phyloP scores from a whole-genome alignment of 2,797 vertebrate genomes.

The Karalla daura region DNA sequence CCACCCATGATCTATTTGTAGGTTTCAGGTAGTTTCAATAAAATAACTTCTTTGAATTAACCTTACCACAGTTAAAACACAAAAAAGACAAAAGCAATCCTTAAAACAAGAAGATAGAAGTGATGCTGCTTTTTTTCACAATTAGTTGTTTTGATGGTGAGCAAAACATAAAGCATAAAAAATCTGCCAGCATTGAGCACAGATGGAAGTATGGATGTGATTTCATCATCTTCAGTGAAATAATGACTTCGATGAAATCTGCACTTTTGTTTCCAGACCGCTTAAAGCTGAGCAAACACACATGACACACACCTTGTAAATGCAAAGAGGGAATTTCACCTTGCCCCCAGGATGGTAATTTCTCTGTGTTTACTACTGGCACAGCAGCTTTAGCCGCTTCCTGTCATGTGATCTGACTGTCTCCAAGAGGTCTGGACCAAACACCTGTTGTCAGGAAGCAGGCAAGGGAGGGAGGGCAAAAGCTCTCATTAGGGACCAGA shows the following conservation, averaged over 20 bases:
- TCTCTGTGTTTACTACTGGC: constrained; percentile 47
- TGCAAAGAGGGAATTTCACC: constrained; percentile 35
- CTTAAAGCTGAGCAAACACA: constrained; percentile 32
- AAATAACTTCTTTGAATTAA: not conserved
- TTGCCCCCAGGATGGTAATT: constrained; percentile 41
- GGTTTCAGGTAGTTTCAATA: not conserved
- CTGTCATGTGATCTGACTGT: constrained; percentile 64
- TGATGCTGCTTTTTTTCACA: too few relatives aligned
- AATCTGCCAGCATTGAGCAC: too few relatives aligned
- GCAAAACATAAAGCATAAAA: too few relatives aligned
- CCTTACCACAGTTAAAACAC: not conserved
- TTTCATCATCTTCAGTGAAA: constrained; percentile 3
- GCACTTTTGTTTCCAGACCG: constrained; percentile 5
- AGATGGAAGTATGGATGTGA: too few relatives aligned
- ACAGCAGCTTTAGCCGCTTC: constrained; percentile 50
- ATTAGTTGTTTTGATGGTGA: too few relatives aligned
- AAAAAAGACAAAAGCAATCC: not conserved
- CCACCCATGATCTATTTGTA: not conserved
- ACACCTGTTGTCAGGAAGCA: constrained; percentile 66
- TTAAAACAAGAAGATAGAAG: not conserved
- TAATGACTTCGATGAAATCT: constrained; percentile 11
- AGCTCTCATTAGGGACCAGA: constrained; percentile 43
- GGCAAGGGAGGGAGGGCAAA: constrained; percentile 11
- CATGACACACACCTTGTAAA: constrained; percentile 34
- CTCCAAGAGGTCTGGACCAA: constrained; percentile 62